phyloP scores from a whole-genome alignment of 1,140 invertebrate species.

The Drosophila eugracilis region DNA sequence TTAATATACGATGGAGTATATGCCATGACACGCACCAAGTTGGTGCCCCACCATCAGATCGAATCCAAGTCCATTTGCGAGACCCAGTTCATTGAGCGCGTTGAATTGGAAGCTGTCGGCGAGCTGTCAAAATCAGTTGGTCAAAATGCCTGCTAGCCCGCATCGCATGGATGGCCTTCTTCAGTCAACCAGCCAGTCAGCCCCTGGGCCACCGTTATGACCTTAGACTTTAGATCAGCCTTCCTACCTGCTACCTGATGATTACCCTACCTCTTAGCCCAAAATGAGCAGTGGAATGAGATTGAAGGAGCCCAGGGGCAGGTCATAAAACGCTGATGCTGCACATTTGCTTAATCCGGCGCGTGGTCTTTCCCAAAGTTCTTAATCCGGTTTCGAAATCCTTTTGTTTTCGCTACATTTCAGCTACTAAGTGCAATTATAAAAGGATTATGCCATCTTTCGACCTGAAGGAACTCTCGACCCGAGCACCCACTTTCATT shows the following conservation, averaged over 20 bases:
- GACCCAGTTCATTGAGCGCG: constrained; percentile 51
- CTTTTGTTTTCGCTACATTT: constrained; percentile 74
- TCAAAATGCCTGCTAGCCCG: constrained; percentile 26
- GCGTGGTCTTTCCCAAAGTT: constrained; percentile 77
- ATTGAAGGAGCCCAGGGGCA: constrained; percentile 1
- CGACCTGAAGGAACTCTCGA: constrained; percentile 32
- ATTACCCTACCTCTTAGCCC: constrained; percentile 20
- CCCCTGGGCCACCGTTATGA: constrained; percentile 41
- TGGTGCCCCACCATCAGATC: constrained; percentile 5
- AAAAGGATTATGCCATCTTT: constrained; percentile 76
- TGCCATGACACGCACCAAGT: constrained; percentile 47
- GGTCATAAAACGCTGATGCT: constrained; percentile 72
- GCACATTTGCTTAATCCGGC: constrained; percentile 76
- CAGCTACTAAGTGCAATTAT: constrained; percentile 79
- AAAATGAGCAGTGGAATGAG: background rate
- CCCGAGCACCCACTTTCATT: constrained; percentile 46
- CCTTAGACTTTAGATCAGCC: constrained; percentile 21
- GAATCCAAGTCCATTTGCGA: background rate
- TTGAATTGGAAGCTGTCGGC: constrained; percentile 76
- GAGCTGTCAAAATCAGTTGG: constrained; percentile 61
- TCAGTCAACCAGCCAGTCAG: too few relatives aligned
- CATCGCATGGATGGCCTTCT: constrained; percentile 26
- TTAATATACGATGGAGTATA: constrained; percentile 27
- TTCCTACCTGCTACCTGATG: constrained; percentile 23
- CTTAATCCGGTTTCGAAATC: constrained; percentile 72